Evolutionary conservation across 2,797 vertebrate genomes (phyloP), one percentile per base, ranked within the genome.

Genomic region (Lutjanus campechanus): DNA sequence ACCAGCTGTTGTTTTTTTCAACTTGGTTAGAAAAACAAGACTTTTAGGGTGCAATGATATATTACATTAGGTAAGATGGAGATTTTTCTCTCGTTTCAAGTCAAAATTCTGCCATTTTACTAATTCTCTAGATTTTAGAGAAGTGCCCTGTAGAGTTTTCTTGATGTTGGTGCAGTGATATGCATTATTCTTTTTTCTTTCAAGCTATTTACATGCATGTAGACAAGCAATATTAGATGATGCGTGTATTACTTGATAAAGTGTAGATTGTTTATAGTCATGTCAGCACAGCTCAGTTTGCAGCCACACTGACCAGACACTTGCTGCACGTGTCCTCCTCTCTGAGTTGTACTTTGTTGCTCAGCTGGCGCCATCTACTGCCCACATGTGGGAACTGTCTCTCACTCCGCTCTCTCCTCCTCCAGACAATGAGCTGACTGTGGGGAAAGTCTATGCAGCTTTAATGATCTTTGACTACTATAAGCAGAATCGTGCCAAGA

Each of bases 401-500:
- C 20, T 74, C 16, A 6, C 20, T 2, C 55, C 22, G 20, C 20
- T 41, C 25, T 67, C 17, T 62, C 49, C 43, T 63, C 75, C 63
- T 76, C 5, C 73, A 99, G 98, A 98, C 1, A 97, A 98, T 10
- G 98, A 99, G 92, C 95, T 99, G 94, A 99, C 98, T 0, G 98
- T 99, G 82, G 98, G 98, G 69, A 99, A 99, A 65, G 98, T 99
- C 63, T 99, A 99, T 0, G 98, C 98, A 0, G 98, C 98, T 0
- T 95, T 97, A 36, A 99, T 99, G 98, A 99, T 99, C 90, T 99
- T 97, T 4, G 98, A 99, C 93, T 98, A 97, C 95, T 99, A 99
- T 92, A 99, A 99, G 85, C 97, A 98, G 93, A 99, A 97, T 67
- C 97, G 97, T 67, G 97, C 95, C 90, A 98, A 97, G 90, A 96